A percentile compares a stretch with the other conserved stretches of the same genome.
These are phyloP conservation scores for Rhagonycha lutea DNA, from an alignment of 2,888 invertebrate species.

Conservation along the genomic window DNA sequence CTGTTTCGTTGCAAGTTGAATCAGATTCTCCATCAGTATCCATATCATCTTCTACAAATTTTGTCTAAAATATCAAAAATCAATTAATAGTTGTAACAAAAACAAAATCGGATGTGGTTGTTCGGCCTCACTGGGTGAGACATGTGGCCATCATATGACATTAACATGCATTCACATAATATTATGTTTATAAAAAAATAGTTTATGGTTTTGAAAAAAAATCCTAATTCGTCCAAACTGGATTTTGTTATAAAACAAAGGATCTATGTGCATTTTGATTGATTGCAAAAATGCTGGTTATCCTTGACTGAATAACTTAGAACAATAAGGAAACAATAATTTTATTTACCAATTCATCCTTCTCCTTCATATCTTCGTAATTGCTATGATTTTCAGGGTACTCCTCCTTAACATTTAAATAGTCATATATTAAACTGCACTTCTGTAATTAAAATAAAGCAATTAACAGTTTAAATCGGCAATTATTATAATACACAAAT, in stretches of 20 bases:
- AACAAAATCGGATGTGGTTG: too few relatives aligned
- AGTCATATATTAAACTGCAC: slow-evolving; percentile 33
- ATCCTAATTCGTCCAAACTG: too few relatives aligned
- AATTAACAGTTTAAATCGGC: not conserved
- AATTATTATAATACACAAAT: too few relatives aligned
- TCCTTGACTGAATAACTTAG: not conserved
- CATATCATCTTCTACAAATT: slow-evolving; percentile 31
- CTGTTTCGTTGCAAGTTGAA: slow-evolving; percentile 3
- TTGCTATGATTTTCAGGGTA: slow-evolving; percentile 45
- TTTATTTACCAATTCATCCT: not conserved
- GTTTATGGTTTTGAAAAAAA: too few relatives aligned
- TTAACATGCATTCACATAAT: too few relatives aligned
- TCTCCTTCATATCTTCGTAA: not conserved
- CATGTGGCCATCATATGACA: too few relatives aligned
- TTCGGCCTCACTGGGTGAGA: too few relatives aligned
- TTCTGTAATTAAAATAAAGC: slow-evolving; percentile 31
- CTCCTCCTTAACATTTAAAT: slow-evolving; percentile 46
- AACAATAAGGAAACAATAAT: not conserved
- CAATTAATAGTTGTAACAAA: not conserved
- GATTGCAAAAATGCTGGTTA: not conserved
- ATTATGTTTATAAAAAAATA: too few relatives aligned
- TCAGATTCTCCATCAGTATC: slow-evolving; percentile 12
- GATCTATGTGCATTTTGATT: too few relatives aligned
- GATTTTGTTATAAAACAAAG: too few relatives aligned
- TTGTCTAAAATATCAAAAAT: slow-evolving; percentile 34